Evolutionary conservation across 2,797 vertebrate species (phyloP).

Genomic region (Propithecus deckenii): DNA sequence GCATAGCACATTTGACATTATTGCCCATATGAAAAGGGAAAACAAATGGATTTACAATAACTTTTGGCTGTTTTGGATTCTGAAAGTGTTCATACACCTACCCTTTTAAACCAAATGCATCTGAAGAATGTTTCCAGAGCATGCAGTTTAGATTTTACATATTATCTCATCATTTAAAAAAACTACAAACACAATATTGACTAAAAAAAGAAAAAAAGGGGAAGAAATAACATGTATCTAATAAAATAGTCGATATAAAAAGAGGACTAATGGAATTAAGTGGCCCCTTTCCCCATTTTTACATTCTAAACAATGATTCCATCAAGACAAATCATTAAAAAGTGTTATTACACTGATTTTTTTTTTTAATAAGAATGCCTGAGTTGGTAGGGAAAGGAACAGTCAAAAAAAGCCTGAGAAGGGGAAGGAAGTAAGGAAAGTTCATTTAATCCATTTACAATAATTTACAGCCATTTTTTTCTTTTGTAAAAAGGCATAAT

Average conservation of each 20-base stretch:
- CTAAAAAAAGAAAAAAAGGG: conserved; percentile 72
- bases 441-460: conserved; percentile 97
- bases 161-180: conserved; percentile 79
- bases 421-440: conserved; percentile 85
- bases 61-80: conserved; percentile 83
- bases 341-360: conserved; percentile 83
- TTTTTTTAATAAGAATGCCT: conserved; percentile 93
- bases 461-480: conserved; percentile 94
- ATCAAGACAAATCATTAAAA: conserved; percentile 89
- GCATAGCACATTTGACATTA: conserved; percentile 98
- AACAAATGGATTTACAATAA: conserved; percentile 85
- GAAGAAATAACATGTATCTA: conserved; percentile 73
- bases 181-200: conserved; percentile 83
- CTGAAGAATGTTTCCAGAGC: conserved; percentile 81
- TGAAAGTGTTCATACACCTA: conserved; percentile 75
- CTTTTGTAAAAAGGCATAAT: conserved; percentile 91
- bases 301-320: conserved; percentile 93
- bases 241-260: conserved; percentile 83
- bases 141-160: conserved; percentile 69
- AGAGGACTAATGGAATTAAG: conserved; percentile 85
- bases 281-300: conserved; percentile 90
- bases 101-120: conserved; percentile 83
- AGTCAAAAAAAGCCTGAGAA: conserved; percentile 93
- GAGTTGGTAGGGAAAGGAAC: conserved; percentile 94
- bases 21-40: conserved; percentile 92